A percentile compares a stretch with the other conserved stretches of the same genome.
Conservation (phyloP, 23 tunicate species). For the Ascidia mentula region DNA sequence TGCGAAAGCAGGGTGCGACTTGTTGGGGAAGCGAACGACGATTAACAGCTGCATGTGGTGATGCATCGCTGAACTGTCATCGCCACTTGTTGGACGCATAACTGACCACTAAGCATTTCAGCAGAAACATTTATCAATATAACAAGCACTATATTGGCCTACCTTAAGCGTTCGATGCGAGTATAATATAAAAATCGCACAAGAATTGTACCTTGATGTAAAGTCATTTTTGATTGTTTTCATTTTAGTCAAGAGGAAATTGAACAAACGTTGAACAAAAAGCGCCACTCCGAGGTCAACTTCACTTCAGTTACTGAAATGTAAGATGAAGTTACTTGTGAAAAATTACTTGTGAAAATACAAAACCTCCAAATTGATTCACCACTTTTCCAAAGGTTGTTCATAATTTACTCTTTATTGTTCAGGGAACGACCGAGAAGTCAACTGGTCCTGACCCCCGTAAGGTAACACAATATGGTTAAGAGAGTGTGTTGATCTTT, state of each 20-base stretch:
- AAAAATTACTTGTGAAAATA: too few relatives aligned
- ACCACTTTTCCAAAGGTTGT: too few relatives aligned
- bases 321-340: conserved; percentile 55
- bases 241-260: conserved; percentile 66
- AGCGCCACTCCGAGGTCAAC: conserved; percentile 66
- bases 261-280: conserved; percentile 26
- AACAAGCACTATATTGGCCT: too few relatives aligned
- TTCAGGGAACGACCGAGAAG: conserved; percentile 54
- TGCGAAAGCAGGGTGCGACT: background rate
- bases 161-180: too few relatives aligned
- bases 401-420: too few relatives aligned
- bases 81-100: background rate
- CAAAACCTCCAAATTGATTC: too few relatives aligned
- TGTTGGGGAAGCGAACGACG: background rate
- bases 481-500: background rate
- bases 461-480: conserved; percentile 16
- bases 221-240: background rate
- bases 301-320: conserved; percentile 44
- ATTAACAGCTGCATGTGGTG: background rate
- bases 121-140: too few relatives aligned
- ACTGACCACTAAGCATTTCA: too few relatives aligned
- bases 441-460: conserved; percentile 35
- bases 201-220: too few relatives aligned
- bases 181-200: too few relatives aligned
- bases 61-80: background rate